Evolutionary conservation across 2,888 invertebrate species (phyloP).

Genomic region (Gibbula magus): DNA sequence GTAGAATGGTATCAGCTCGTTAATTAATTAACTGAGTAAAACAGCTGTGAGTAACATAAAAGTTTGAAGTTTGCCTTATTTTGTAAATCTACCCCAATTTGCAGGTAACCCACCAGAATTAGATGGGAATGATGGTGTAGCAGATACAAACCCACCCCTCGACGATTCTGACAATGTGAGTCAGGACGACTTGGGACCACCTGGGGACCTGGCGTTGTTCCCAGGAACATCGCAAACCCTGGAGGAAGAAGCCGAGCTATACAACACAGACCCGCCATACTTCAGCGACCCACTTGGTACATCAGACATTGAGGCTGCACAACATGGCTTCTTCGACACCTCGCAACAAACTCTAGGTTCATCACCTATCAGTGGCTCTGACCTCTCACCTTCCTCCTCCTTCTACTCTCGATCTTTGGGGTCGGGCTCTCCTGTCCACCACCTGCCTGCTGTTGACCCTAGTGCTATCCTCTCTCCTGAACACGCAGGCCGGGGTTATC

Average conservation of each 20-base stretch:
- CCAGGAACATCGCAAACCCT: background rate
- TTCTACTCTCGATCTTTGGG: background rate
- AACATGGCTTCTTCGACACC: background rate
- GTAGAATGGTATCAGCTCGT: too few relatives aligned
- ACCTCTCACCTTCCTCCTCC: background rate
- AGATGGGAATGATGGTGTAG: constrained; percentile 1
- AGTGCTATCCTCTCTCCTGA: constrained; percentile 6
- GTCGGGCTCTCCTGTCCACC: background rate
- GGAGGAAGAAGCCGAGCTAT: background rate
- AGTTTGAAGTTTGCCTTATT: too few relatives aligned
- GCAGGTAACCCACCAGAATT: background rate
- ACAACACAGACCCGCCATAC: background rate
- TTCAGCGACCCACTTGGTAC: background rate
- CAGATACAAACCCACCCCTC: background rate
- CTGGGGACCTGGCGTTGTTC: constrained; percentile 1
- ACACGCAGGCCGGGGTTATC: constrained; percentile 13
- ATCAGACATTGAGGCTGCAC: background rate
- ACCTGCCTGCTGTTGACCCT: constrained; percentile 12
- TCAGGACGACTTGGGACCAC: background rate
- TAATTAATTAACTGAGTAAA: too few relatives aligned
- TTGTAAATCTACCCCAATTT: background rate
- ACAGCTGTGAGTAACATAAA: too few relatives aligned
- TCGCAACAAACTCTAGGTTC: background rate
- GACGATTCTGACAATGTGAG: background rate
- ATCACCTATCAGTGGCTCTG: background rate